Percentiles rank a stretch among this genome's conserved stretches.
phyloP scores from a whole-genome alignment of 1,140 invertebrate genomes.

The Streblospio benedicti region DNA sequence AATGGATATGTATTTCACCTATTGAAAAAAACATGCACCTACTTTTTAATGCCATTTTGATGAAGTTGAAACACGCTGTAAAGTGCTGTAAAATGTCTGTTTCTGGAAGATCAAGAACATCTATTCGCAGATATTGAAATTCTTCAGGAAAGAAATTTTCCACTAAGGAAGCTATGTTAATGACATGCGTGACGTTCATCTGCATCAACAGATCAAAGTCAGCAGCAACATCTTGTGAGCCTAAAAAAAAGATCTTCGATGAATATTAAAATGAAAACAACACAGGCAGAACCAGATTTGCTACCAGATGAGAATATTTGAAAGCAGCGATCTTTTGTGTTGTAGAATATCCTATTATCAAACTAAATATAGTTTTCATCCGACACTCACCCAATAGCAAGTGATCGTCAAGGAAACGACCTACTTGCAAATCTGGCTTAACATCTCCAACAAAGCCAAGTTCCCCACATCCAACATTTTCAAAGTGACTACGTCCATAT shows the following conservation, averaged over 20 bases:
- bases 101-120: conserved; percentile 91
- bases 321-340: not conserved
- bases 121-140: conserved; percentile 87
- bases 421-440: conserved; percentile 32
- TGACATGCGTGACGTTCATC: conserved; percentile 81
- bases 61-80: conserved; percentile 92
- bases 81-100: conserved; percentile 88
- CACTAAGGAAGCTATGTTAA: conserved; percentile 93
- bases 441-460: conserved; percentile 27
- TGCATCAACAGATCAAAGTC: conserved; percentile 74
- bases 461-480: not conserved
- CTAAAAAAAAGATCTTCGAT: conserved; percentile 21
- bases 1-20: too few species aligned
- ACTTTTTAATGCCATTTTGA: conserved; percentile 70
- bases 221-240: conserved; percentile 58
- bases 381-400: conserved; percentile 30
- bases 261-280: not conserved
- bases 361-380: not conserved
- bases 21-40: not conserved
- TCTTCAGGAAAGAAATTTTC: conserved; percentile 95
- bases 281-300: not conserved
- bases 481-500: not conserved
- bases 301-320: not conserved
- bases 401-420: conserved; percentile 27
- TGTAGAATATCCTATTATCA: not conserved